Evolutionary conservation across 1,140 invertebrate genomes (phyloP).

Genomic region (Melanaphis sacchari): DNA sequence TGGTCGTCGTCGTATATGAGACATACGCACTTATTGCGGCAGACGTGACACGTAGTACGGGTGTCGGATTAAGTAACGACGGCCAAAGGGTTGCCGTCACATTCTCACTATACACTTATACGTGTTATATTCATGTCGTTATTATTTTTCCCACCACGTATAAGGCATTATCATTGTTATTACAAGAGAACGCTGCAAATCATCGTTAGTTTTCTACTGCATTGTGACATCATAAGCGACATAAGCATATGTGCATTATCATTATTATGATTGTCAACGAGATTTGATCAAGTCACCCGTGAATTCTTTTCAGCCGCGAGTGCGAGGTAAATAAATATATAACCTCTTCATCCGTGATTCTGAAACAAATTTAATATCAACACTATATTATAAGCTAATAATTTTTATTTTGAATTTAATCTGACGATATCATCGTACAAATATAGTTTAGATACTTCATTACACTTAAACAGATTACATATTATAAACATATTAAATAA

Average conservation of each 20-base stretch:
- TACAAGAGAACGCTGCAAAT: background rate
- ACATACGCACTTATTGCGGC: background rate
- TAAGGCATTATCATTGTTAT: background rate
- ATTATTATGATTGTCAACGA: background rate
- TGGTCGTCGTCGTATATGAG: background rate
- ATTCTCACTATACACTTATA: background rate
- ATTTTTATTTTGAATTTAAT: background rate
- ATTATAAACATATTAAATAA: background rate
- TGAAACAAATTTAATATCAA: background rate
- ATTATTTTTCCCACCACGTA: slow-evolving; percentile 6
- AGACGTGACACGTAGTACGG: background rate
- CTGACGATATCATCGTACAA: background rate
- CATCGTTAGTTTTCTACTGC: background rate
- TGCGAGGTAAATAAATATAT: background rate
- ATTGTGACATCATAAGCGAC: background rate
- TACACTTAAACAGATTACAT: no score
- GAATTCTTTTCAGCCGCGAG: background rate
- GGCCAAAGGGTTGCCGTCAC: background rate
- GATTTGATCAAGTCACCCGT: background rate
- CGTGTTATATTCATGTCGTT: background rate
- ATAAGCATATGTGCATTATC: background rate
- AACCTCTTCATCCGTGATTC: background rate
- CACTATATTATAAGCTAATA: background rate
- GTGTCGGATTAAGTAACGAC: background rate
- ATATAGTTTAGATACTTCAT: background rate